A percentile compares a stretch with the other conserved stretches of the same genome.
Evolutionary conservation across 2,888 invertebrate genomes (phyloP).

Genomic region (Coelogynopora nodosa): DNA sequence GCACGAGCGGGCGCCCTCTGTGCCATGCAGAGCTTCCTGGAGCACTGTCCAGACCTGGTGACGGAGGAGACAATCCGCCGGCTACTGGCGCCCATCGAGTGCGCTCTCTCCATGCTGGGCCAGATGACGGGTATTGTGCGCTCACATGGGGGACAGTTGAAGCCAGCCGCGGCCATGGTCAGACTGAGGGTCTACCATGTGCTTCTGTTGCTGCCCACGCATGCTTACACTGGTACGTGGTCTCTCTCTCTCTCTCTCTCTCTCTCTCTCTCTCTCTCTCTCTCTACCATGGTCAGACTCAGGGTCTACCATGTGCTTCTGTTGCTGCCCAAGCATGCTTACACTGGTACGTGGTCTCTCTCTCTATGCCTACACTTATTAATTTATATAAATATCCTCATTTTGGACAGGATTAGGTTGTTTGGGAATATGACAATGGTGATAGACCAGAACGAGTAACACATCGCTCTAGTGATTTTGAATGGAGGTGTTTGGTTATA

Average conservation of each 20-base stretch:
- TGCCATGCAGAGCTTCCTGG: constrained; percentile 85
- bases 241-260: too few relatives aligned
- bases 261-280: too few relatives aligned
- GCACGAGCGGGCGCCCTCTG: constrained; percentile 91
- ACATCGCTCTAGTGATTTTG: too few relatives aligned
- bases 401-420: too few relatives aligned
- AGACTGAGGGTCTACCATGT: constrained; percentile 87
- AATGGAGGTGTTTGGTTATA: too few relatives aligned
- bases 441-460: too few relatives aligned
- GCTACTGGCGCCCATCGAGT: constrained; percentile 84
- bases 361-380: too few relatives aligned
- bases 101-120: constrained; percentile 86
- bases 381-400: too few relatives aligned
- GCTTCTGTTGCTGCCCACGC: constrained; percentile 72
- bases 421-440: too few relatives aligned
- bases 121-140: constrained; percentile 65
- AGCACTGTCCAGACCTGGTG: constrained; percentile 84
- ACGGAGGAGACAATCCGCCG: constrained; percentile 86
- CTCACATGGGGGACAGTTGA: constrained; percentile 67
- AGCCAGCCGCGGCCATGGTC: constrained; percentile 88
- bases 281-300: constrained; percentile 84
- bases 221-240: constrained; percentile 74
- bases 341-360: constrained; percentile 75
- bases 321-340: constrained; percentile 73
- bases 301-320: constrained; percentile 83